Base-by-base conservation (phyloP, 2,888 invertebrate genomes). In the Deilephila porcellus region DNA sequence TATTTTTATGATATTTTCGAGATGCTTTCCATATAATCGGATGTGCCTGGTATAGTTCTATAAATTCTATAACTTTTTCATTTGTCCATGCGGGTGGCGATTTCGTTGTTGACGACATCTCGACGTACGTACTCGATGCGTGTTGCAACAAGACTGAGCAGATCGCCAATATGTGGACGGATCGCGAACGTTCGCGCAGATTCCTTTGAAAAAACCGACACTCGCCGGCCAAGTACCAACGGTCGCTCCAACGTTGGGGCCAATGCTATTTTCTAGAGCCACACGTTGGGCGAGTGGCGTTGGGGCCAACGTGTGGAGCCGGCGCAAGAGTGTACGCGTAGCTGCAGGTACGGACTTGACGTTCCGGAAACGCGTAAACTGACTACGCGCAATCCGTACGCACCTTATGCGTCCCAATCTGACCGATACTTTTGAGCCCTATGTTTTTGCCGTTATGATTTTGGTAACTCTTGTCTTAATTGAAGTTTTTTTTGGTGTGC, bases 1-100 rank as follows among this genome's bases (percentile, higher is more conserved):
- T 78, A 74, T 75, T 78, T 77, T 75, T 77, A 76, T 78, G 73
- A 75, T 73, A 64, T 73, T 75, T 76, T 67, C 72, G 75, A 75
- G 74, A 45, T 76, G 74, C 74, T 62, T 76, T 63, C 74, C 75
- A 75, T 73, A 76, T 76, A 74, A 77, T 76, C 72, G 76, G 75
- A 76, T 76, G 77, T 77, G 76, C 73, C 70, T 76, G 74, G 62
- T 75, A 45, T 45, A 45, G 45, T 45, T 74, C 63, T 67, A 76
- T 74, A 74, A 75, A 77, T 71, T 75, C 71, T 56, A 77, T 71
- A 0, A 74, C 73, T 76, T 77, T 77, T 76, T 76, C 76, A 77
- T 76, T 77, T 74, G 72, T 76, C 74, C 76, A 77, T 76, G 74
- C 74, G 59, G 70, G 67, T 75, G 32, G 75, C 71, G 71, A 71